These are phyloP conservation scores for Bicyclus anynana DNA, from an alignment of 1,140 invertebrate species.

Conservation along the genomic window DNA sequence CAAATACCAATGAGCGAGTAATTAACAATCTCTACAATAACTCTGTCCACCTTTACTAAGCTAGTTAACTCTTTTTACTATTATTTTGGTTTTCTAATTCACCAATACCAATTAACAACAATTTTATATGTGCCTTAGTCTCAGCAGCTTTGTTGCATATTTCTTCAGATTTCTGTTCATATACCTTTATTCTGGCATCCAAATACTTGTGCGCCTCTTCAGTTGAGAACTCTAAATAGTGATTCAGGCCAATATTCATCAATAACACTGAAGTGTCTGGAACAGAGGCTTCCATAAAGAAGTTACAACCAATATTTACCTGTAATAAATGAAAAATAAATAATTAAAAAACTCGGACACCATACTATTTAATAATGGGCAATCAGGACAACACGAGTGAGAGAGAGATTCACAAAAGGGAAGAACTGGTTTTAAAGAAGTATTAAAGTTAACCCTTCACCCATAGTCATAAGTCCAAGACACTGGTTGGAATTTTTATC, in stretches of 20 bases:
- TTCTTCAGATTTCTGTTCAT: conserved; percentile 80
- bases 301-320: conserved; percentile 87
- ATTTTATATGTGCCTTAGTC: conserved; percentile 88
- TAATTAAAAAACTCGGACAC: no score
- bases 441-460: no score
- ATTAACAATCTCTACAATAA: no score
- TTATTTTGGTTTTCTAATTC: conserved; percentile 69
- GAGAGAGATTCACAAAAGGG: no score
- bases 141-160: conserved; percentile 82
- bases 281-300: conserved; percentile 85
- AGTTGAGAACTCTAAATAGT: conserved; percentile 85
- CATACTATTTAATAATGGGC: no score
- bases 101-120: conserved; percentile 82
- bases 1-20: no score
- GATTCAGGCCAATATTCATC: conserved; percentile 86
- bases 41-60: no score
- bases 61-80: conserved; percentile 8
- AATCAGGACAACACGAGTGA: no score
- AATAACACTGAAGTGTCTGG: conserved; percentile 82
- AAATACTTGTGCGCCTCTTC: conserved; percentile 85
- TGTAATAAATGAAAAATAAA: no score
- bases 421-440: no score
- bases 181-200: conserved; percentile 81
- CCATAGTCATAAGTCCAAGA: no score
- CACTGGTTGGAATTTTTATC: no score